These are phyloP conservation scores for Glyptemys insculpta DNA, from an alignment of 2,797 vertebrate species.

Conservation along the genomic window DNA sequence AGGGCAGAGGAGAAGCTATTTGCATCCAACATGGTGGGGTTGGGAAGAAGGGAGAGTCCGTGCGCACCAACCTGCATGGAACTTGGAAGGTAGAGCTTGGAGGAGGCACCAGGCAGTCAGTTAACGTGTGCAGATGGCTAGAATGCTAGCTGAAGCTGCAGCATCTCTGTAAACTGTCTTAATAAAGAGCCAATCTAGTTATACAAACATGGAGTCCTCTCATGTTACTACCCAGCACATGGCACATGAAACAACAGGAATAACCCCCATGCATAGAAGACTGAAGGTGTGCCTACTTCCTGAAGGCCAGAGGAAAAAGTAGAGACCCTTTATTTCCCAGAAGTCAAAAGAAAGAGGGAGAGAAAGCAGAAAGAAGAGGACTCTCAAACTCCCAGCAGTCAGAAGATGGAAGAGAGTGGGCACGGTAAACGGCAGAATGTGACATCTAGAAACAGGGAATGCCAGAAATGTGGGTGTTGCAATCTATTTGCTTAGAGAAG, in stretches of 20 bases:
- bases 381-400: fast-evolving
- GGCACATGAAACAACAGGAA: neutral
- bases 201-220: neutral
- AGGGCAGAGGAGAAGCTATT: neutral
- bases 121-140: neutral
- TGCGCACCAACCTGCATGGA: neutral
- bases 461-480: neutral
- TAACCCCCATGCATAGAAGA: neutral
- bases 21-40: neutral
- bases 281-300: neutral
- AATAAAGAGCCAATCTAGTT: neutral
- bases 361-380: neutral
- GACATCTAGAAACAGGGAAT: neutral
- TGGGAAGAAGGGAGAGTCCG: neutral
- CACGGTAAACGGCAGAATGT: neutral
- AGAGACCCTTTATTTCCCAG: neutral
- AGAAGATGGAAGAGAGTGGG: neutral
- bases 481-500: neutral
- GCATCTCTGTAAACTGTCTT: neutral
- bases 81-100: neutral
- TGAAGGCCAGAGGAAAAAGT: neutral
- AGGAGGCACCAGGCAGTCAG: neutral
- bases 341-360: neutral
- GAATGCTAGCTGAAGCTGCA: neutral
- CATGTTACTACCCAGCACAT: neutral